These are phyloP conservation scores for Tamias sibiricus DNA, from an alignment of 2,113 vertebrate species.

Conservation along the genomic window DNA sequence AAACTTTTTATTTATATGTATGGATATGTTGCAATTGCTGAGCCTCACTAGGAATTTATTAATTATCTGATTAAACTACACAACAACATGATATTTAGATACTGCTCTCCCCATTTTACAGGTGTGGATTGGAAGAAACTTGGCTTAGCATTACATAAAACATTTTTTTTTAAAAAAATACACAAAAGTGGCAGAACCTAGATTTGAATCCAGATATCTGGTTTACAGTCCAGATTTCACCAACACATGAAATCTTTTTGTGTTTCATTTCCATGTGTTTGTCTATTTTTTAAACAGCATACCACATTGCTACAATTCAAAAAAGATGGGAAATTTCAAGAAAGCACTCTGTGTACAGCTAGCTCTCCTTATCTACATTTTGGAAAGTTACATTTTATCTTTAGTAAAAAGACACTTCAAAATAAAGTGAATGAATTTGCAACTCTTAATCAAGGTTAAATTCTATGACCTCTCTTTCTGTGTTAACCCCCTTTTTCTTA, in stretches of 20 bases:
- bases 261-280: background rate
- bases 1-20: background rate
- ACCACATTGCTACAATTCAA: background rate
- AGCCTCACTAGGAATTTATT: background rate
- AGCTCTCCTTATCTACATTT: background rate
- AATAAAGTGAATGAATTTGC: slow-evolving; percentile 29
- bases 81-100: background rate
- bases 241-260: background rate
- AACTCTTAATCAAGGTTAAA: slow-evolving; percentile 51
- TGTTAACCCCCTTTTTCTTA: slow-evolving; percentile 47
- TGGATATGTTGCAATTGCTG: background rate
- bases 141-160: background rate
- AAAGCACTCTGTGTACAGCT: background rate
- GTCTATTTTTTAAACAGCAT: background rate
- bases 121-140: background rate
- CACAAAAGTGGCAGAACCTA: background rate
- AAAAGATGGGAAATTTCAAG: background rate
- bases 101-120: background rate
- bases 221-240: background rate
- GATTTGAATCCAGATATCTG: background rate
- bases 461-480: slow-evolving; percentile 56
- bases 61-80: background rate
- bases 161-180: background rate
- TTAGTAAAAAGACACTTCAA: background rate
- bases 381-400: slow-evolving; percentile 58